Evolutionary conservation across 2,888 invertebrate species (phyloP).

Genomic region (Thera britannica): DNA sequence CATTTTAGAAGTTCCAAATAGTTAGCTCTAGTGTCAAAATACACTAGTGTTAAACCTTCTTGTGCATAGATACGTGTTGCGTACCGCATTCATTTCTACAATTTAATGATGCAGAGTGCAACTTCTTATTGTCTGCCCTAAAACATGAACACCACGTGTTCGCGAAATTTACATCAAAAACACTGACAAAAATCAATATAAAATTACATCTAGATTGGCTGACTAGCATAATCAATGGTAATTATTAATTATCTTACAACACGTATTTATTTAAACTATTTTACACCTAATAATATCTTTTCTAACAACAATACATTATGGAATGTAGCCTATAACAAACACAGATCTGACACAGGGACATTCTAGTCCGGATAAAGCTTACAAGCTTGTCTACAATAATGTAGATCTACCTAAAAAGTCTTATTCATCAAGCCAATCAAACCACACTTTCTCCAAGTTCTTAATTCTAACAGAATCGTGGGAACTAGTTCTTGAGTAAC

Average conservation of each 20-base stretch:
- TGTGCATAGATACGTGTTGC: slow-evolving; percentile 2
- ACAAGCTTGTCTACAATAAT: slow-evolving; percentile 16
- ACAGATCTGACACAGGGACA: slow-evolving; percentile 38
- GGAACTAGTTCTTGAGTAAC: not conserved
- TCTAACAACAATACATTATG: slow-evolving; percentile 36
- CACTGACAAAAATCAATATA: slow-evolving; percentile 33
- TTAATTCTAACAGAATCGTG: no score
- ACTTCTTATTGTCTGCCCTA: slow-evolving; percentile 63
- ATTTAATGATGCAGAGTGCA: slow-evolving; percentile 30
- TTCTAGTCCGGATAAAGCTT: slow-evolving; percentile 20
- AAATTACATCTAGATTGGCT: slow-evolving; percentile 26
- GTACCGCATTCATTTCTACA: slow-evolving; percentile 1
- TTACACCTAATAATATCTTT: slow-evolving; percentile 24
- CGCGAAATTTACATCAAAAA: slow-evolving; percentile 30
- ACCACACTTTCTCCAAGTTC: not conserved
- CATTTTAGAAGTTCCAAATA: not conserved
- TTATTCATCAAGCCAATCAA: slow-evolving; percentile 18
- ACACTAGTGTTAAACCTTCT: not conserved
- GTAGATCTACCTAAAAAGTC: slow-evolving; percentile 23
- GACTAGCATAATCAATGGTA: slow-evolving; percentile 41
- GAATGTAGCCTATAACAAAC: slow-evolving; percentile 38
- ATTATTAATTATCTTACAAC: slow-evolving; percentile 34
- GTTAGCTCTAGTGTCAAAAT: not conserved
- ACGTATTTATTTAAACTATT: slow-evolving; percentile 20
- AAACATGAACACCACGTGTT: slow-evolving; percentile 38